A percentile compares a stretch with the other conserved stretches of the same genome.
phyloP scores from a whole-genome alignment of 2,888 invertebrate genomes.

The Trichopria drosophilae region DNA sequence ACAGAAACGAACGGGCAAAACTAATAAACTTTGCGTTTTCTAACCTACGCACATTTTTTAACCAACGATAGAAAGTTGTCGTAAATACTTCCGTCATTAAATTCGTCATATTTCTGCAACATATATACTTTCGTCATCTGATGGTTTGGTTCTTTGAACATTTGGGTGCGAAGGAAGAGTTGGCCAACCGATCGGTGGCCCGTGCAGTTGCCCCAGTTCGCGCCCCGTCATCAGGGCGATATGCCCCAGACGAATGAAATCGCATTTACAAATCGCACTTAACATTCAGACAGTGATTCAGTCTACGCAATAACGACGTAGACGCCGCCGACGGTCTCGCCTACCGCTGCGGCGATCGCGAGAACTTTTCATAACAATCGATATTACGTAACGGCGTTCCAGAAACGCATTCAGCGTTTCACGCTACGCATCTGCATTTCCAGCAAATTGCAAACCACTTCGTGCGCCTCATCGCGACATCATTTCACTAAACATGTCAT shows the following conservation, averaged over 20 bases:
- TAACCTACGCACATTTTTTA: too few relatives aligned
- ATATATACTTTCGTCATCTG: too few relatives aligned
- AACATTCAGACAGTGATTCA: slow-evolving; percentile 44
- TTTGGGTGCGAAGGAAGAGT: too few relatives aligned
- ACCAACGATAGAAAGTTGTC: too few relatives aligned
- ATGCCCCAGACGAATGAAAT: slow-evolving; percentile 29
- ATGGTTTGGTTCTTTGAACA: too few relatives aligned
- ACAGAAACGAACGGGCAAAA: too few relatives aligned
- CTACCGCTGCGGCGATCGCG: slow-evolving; percentile 31
- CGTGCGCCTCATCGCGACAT: slow-evolving; percentile 16
- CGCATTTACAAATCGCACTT: slow-evolving; percentile 44
- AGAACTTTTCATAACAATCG: slow-evolving; percentile 51
- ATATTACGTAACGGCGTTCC: slow-evolving; percentile 45
- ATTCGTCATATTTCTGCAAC: too few relatives aligned
- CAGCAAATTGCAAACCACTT: slow-evolving; percentile 27
- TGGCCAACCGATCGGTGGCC: too few relatives aligned
- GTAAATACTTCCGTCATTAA: too few relatives aligned
- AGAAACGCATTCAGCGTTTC: slow-evolving; percentile 41
- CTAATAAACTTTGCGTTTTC: too few relatives aligned
- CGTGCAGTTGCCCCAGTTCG: slow-evolving; percentile 43
- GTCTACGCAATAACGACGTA: slow-evolving; percentile 32
- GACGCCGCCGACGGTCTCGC: neutral
- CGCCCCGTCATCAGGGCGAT: slow-evolving; percentile 35
- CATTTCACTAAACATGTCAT: slow-evolving; percentile 27
- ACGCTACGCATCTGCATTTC: slow-evolving; percentile 27